These are phyloP conservation scores for Serranus cabrilla DNA, from an alignment of 2,797 vertebrate genomes.

Conservation along the genomic window DNA sequence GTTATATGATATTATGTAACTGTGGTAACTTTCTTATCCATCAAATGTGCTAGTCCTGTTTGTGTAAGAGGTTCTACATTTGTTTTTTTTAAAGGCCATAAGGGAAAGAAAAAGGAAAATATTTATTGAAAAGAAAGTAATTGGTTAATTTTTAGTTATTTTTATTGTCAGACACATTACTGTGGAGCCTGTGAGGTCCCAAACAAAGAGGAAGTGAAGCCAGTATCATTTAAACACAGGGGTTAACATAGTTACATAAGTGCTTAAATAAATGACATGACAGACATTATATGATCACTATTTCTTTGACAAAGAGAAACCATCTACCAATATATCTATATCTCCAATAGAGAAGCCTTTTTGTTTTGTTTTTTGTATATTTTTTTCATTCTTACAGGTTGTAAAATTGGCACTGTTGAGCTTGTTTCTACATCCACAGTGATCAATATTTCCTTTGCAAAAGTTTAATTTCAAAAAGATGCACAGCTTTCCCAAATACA, in stretches of 20 bases:
- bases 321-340: background rate
- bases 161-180: background rate
- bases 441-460: background rate
- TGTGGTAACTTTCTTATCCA: too few relatives aligned
- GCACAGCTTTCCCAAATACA: slow-evolving; percentile 13
- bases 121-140: background rate
- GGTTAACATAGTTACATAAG: too few relatives aligned
- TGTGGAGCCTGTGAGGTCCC: background rate
- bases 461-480: slow-evolving; percentile 19
- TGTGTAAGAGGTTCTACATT: background rate
- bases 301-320: background rate
- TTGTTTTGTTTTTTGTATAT: background rate
- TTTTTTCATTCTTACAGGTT: background rate
- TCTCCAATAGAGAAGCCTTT: background rate
- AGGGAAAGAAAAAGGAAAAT: background rate
- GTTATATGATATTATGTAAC: background rate
- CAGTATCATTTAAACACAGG: background rate
- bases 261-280: background rate
- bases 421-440: slow-evolving; percentile 1
- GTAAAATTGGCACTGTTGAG: background rate
- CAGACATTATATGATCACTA: background rate
- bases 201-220: background rate
- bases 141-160: background rate
- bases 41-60: background rate
- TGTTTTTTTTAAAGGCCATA: background rate